phyloP scores from a whole-genome alignment of 2,113 vertebrate genomes.

The Burhinus bistriatus region DNA sequence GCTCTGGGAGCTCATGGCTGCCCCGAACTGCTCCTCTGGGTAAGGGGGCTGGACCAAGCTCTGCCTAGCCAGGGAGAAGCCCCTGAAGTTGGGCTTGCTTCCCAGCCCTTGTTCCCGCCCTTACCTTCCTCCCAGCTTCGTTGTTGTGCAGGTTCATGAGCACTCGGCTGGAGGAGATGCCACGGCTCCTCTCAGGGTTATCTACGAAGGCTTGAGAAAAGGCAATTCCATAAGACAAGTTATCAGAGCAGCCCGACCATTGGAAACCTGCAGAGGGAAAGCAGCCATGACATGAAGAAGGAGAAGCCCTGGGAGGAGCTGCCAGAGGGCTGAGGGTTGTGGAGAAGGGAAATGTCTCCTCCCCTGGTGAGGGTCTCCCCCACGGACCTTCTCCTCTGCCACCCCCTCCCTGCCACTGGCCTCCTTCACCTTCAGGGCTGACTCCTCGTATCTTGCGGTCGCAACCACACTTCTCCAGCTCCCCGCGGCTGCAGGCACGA shows the following conservation, averaged over 20 bases:
- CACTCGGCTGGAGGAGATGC: conserved; percentile 66
- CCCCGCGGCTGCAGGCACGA: conserved; percentile 74
- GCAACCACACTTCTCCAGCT: conserved; percentile 80
- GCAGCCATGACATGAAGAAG: background rate
- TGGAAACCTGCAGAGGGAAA: conserved; percentile 73
- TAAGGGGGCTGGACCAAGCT: background rate
- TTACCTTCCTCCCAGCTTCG: conserved; percentile 78
- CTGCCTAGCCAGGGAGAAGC: background rate
- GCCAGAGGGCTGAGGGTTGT: background rate
- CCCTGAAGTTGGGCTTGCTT: background rate
- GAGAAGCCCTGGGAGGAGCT: background rate
- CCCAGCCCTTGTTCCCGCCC: background rate
- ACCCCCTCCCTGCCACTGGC: accelerated
- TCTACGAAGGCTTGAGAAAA: conserved; percentile 83
- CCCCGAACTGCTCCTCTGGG: accelerated
- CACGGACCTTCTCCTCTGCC: background rate
- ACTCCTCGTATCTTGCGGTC: conserved; percentile 74
- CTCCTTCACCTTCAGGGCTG: conserved; percentile 75
- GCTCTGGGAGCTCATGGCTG: background rate
- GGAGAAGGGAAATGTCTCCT: background rate
- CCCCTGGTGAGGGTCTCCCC: background rate
- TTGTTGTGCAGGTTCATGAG: conserved; percentile 81
- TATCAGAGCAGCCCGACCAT: conserved; percentile 82
- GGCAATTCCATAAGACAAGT: conserved; percentile 74
- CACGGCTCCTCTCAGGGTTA: conserved; percentile 70